Conservation (phyloP, 2,113 vertebrate species). For the Spizaetus ornatus region DNA sequence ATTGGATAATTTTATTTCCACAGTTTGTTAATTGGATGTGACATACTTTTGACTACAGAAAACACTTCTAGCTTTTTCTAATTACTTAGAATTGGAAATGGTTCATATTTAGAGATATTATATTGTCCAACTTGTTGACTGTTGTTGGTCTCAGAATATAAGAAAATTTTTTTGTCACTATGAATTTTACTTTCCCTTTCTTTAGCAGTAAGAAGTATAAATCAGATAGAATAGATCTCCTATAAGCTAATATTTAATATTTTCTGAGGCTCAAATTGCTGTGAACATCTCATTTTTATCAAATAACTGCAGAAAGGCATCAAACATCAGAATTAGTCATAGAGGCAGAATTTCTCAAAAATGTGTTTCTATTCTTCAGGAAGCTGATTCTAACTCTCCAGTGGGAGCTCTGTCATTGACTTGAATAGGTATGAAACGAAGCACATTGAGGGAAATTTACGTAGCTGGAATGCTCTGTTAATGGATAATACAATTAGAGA, state of each 20-base stretch:
- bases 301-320: not conserved
- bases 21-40: not conserved
- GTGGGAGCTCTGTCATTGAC: not conserved
- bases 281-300: not conserved
- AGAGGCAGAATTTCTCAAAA: not conserved
- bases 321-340: not conserved
- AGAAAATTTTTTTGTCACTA: not conserved
- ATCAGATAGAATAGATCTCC: not conserved
- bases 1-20: not conserved
- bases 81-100: not conserved
- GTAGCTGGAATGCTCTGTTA: not conserved
- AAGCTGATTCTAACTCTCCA: not conserved
- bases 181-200: not conserved
- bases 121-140: not conserved
- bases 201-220: not conserved
- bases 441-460: not conserved
- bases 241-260: not conserved
- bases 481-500: not conserved
- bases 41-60: not conserved
- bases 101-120: not conserved
- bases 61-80: not conserved
- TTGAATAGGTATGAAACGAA: not conserved
- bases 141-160: not conserved
- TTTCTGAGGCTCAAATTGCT: not conserved
- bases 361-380: not conserved